Evolutionary conservation across 2,797 vertebrate species (phyloP).

Genomic region (Bradypodion ventrale): DNA sequence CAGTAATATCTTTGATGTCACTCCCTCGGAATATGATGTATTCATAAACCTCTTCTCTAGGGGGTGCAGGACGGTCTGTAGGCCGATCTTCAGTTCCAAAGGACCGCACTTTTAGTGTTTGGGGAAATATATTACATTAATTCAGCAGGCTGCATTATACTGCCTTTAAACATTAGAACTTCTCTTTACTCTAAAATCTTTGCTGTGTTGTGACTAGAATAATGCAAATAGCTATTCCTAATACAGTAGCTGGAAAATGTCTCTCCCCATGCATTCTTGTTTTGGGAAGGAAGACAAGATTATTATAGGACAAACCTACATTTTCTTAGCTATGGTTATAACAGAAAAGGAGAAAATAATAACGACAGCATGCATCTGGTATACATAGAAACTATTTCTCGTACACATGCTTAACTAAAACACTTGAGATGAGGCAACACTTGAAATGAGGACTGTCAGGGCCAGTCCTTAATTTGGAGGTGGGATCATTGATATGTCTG

Average conservation of each 20-base stretch:
- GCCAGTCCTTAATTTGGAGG: too few species aligned
- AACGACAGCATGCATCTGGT: background rate
- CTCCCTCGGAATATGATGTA: slow-evolving; percentile 97
- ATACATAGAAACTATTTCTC: background rate
- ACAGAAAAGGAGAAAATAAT: background rate
- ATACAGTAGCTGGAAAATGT: background rate
- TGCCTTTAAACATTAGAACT: background rate
- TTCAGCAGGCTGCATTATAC: background rate
- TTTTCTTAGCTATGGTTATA: background rate
- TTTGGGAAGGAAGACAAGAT: background rate
- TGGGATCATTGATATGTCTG: too few species aligned
- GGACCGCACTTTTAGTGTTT: slow-evolving; percentile 82
- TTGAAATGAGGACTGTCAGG: too few species aligned
- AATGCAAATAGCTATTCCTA: background rate
- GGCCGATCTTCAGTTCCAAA: slow-evolving; percentile 96
- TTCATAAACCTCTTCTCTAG: slow-evolving; percentile 92
- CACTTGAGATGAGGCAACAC: background rate
- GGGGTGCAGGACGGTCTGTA: slow-evolving; percentile 89
- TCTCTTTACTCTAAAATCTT: background rate
- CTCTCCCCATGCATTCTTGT: background rate
- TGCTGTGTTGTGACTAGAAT: background rate
- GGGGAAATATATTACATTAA: slow-evolving; percentile 24
- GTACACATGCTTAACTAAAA: too few species aligned
- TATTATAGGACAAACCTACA: background rate
- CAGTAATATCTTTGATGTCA: slow-evolving; percentile 94